Conservation (phyloP, 2,113 vertebrate species). For the Stomatorhinus ivindoensis region DNA sequence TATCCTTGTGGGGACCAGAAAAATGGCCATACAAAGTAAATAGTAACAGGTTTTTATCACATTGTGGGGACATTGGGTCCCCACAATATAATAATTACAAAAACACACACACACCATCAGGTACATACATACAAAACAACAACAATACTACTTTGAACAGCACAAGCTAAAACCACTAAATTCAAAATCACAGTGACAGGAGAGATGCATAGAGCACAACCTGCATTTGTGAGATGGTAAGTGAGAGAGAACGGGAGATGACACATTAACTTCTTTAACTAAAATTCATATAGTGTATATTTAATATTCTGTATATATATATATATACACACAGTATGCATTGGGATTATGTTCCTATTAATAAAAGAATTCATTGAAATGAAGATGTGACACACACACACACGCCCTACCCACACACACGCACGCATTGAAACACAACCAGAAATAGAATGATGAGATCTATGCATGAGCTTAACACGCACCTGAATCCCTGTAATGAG, state of each 20-base stretch:
- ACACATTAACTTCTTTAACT: not conserved
- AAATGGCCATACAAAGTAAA: not conserved
- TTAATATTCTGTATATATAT: not conserved
- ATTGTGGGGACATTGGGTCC: not conserved
- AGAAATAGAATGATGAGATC: not conserved
- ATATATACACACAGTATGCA: not conserved
- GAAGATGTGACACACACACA: not conserved
- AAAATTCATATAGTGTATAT: not conserved
- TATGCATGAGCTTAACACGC: not conserved
- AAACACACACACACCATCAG: not conserved
- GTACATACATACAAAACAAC: not conserved
- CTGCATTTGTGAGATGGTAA: not conserved
- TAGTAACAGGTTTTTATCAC: not conserved
- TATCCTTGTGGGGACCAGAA: too few species aligned
- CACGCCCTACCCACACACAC: not conserved
- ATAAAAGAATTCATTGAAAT: not conserved
- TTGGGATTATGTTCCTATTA: not conserved
- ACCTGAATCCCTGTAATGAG: slow-evolving; percentile 12
- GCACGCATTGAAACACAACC: not conserved
- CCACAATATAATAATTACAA: not conserved
- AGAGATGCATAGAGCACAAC: not conserved
- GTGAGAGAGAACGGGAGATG: not conserved
- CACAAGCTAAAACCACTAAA: not conserved
- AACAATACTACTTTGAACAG: not conserved
- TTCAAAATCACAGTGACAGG: not conserved